Evolutionary conservation across 2,113 vertebrate genomes (phyloP).

Genomic region (Eurypyga helias): DNA sequence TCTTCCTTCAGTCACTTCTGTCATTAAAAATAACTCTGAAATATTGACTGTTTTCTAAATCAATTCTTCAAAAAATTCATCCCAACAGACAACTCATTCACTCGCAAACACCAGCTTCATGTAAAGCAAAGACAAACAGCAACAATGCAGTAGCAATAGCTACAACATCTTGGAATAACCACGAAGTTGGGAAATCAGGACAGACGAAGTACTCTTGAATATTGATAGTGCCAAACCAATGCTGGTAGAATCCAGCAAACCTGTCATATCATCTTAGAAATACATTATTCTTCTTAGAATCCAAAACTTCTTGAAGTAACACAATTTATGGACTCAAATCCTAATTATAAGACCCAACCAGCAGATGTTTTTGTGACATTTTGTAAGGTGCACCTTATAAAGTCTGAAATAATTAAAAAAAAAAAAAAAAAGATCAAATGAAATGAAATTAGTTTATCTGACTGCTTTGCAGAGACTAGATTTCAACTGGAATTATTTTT

Average conservation of each 20-base stretch:
- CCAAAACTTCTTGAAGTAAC: background rate
- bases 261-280: background rate
- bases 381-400: background rate
- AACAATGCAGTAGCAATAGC: background rate
- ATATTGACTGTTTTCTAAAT: background rate
- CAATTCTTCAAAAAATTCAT: background rate
- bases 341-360: background rate
- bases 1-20: background rate
- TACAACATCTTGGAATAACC: fast-evolving
- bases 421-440: no score
- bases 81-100: background rate
- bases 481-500: background rate
- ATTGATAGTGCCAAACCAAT: fast-evolving
- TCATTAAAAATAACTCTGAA: background rate
- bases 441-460: background rate
- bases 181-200: background rate
- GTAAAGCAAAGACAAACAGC: background rate
- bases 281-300: background rate
- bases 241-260: background rate
- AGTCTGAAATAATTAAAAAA: background rate
- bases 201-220: background rate
- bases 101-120: background rate
- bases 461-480: background rate
- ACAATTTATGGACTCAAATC: background rate
- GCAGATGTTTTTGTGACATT: background rate